Evolutionary conservation across 1,140 invertebrate species (phyloP), one percentile per base, ranked within the genome.

Genomic region (Popillia japonica): DNA sequence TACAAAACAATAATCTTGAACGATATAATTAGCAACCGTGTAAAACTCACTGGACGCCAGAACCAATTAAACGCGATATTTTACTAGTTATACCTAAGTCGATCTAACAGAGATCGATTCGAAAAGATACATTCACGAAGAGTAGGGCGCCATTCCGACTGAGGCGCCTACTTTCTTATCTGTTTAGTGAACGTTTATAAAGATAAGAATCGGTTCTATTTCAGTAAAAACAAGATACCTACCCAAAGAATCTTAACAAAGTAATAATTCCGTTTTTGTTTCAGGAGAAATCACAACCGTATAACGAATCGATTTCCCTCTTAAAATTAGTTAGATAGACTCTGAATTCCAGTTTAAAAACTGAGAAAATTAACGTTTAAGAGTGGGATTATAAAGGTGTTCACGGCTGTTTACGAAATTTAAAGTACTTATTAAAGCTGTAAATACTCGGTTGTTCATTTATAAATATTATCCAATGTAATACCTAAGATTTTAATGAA

Each of bases 231-330:
- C 14, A 4, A 27, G 61, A 68, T 23, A 68, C 11, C 61, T 23
- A 68, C 11, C 61, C 61, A 8, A 68, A 34, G 61, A 68, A 68
- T 68, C 22, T 68, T 68, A 68, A 68, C 61, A 68, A 68, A 68
- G 61, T 68, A 68, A 68, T 68, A 68, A 68, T 68, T 10, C 11
- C 22, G 61, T 68, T 68, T 68, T 68, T 27, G 61, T 68, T n/a
- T 27, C 61, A 34, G 27, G 27, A 34, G 27, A 34, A 34, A 34
- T 4, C 27, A 34, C 27, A 34, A 34, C 27, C 27, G 27, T 34
- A 34, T 1, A 34, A 34, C 4, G 27, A 34, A 34, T 34, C 2
- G 4, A 34, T 34, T 1, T 34, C 27, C 27, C 1, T 34, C 27
- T 34, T 34, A 34, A 2, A 34, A 4, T 34, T 4, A 1, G 27